Percentiles rank a stretch among this genome's conserved stretches.
phyloP scores from a whole-genome alignment of 2,888 invertebrate species.

The Saturnia pavonia region DNA sequence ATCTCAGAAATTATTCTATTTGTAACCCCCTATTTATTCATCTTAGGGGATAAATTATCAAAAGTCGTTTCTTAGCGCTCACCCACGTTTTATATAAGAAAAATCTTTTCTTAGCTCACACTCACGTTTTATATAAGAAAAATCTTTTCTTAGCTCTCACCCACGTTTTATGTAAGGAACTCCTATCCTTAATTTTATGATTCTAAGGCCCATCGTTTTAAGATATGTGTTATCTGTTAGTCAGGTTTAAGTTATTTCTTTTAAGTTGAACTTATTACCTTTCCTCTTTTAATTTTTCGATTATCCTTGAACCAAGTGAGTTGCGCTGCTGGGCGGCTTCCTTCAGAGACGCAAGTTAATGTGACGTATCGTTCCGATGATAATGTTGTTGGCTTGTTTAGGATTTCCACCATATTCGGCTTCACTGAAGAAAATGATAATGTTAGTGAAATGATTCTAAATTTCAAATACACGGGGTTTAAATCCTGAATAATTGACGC shows the following conservation, averaged over 20 bases:
- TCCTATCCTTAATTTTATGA: too few species aligned
- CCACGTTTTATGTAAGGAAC: too few species aligned
- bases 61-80: too few species aligned
- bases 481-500: background rate
- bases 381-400: conserved; percentile 88
- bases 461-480: background rate
- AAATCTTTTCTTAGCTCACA: too few species aligned
- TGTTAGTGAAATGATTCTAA: background rate
- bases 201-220: too few species aligned
- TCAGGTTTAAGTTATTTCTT: background rate
- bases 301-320: conserved; percentile 93
- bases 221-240: too few species aligned
- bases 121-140: too few species aligned
- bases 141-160: too few species aligned
- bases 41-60: too few species aligned
- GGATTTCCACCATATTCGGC: conserved; percentile 89
- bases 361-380: conserved; percentile 90
- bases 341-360: conserved; percentile 90
- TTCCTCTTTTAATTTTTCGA: conserved; percentile 87
- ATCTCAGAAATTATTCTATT: too few species aligned
- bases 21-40: too few species aligned
- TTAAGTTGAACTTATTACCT: conserved; percentile 77
- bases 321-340: conserved; percentile 92
- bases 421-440: conserved; percentile 83
- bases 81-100: too few species aligned